These are phyloP conservation scores for Luperina nickerlii DNA, from an alignment of 2,888 invertebrate genomes.

Conservation along the genomic window DNA sequence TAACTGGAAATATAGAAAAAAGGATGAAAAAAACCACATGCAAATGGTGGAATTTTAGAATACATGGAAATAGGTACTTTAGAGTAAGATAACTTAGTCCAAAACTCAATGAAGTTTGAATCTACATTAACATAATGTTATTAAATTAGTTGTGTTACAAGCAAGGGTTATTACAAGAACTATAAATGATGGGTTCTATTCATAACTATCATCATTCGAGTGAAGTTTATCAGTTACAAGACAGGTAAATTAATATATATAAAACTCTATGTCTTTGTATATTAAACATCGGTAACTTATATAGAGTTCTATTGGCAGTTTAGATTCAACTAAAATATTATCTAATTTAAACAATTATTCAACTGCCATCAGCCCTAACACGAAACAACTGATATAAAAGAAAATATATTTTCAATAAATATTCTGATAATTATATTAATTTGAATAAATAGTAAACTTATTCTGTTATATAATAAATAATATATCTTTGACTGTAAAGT, in stretches of 20 bases:
- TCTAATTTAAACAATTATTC: slow-evolving; percentile 77
- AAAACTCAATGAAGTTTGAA: slow-evolving; percentile 68
- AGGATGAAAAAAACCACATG: slow-evolving; percentile 77
- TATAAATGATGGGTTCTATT: slow-evolving; percentile 76
- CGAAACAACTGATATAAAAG: slow-evolving; percentile 77
- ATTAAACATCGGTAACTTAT: slow-evolving; percentile 87
- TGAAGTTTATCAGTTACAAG: slow-evolving; percentile 71
- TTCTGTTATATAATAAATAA: slow-evolving; percentile 83
- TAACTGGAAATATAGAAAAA: slow-evolving; percentile 73
- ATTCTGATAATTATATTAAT: slow-evolving; percentile 80
- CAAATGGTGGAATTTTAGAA: slow-evolving; percentile 71
- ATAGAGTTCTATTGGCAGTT: slow-evolving; percentile 85
- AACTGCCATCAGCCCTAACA: slow-evolving; percentile 84
- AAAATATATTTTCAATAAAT: slow-evolving; percentile 83
- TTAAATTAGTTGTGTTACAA: slow-evolving; percentile 90
- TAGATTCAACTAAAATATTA: slow-evolving; percentile 77
- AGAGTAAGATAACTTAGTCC: slow-evolving; percentile 57
- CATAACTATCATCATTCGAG: slow-evolving; percentile 70
- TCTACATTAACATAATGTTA: slow-evolving; percentile 81
- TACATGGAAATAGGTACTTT: slow-evolving; percentile 62
- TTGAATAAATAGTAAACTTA: slow-evolving; percentile 82
- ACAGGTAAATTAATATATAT: slow-evolving; percentile 75
- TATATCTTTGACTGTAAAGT: slow-evolving; percentile 82
- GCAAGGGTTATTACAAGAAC: slow-evolving; percentile 89
- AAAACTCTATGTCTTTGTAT: slow-evolving; percentile 84